Conservation (phyloP, 2,888 invertebrate genomes). For the Monoplex corrugatus region DNA sequence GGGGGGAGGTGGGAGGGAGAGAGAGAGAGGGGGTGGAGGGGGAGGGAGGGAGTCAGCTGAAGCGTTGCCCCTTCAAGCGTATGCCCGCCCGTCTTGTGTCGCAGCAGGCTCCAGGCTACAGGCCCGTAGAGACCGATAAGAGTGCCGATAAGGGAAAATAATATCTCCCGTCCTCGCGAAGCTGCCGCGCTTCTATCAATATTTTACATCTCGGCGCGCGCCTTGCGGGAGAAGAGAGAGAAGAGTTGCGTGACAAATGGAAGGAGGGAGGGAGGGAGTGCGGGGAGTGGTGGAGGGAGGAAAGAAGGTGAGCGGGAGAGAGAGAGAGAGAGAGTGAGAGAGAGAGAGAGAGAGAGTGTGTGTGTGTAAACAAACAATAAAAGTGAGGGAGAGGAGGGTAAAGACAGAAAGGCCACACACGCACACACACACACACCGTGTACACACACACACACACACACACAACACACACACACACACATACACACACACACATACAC, state of each 20-base stretch:
- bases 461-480: no score
- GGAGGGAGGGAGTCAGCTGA: no score
- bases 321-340: neutral
- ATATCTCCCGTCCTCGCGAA: constrained; percentile 34
- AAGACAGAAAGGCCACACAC: no score
- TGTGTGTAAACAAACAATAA: no score
- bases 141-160: constrained; percentile 36
- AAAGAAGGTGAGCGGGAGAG: neutral
- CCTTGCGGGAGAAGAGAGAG: neutral
- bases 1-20: no score
- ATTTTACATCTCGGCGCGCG: constrained; percentile 44
- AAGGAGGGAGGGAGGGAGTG: neutral
- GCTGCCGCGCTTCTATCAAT: constrained; percentile 45
- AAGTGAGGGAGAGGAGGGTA: no score
- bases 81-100: neutral
- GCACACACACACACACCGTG: no score
- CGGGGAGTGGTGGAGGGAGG: neutral
- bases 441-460: no score
- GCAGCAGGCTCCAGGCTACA: constrained; percentile 5
- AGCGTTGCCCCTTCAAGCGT: neutral
- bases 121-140: constrained; percentile 32
- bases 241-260: constrained; percentile 28
- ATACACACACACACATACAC: no score
- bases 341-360: neutral
- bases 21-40: no score